Conservation (phyloP, 2,797 vertebrate species). For the Gadopsis bispinosus region DNA sequence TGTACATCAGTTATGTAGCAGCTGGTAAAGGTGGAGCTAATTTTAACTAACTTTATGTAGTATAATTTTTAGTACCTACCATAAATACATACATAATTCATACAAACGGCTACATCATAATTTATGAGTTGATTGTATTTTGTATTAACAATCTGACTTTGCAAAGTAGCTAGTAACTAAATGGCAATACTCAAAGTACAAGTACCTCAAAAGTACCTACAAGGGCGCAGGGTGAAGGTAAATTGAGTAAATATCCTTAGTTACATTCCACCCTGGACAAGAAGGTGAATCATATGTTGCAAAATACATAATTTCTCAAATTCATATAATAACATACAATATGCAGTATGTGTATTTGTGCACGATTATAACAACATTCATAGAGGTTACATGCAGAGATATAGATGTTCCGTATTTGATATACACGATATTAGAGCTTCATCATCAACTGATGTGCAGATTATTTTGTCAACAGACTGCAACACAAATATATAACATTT, state of each 20-base stretch:
- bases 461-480: background rate
- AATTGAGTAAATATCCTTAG: background rate
- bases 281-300: background rate
- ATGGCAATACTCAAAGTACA: background rate
- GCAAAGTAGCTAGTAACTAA: too few species aligned
- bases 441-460: background rate
- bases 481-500: background rate
- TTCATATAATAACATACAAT: background rate
- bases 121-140: background rate
- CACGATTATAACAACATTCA: background rate
- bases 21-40: background rate
- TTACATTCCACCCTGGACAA: too few species aligned
- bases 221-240: too few species aligned
- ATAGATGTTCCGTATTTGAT: background rate
- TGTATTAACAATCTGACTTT: background rate
- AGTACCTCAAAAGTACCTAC: background rate
- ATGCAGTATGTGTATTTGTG: too few species aligned
- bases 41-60: background rate
- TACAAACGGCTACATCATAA: background rate
- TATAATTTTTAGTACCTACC: too few species aligned
- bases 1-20: background rate
- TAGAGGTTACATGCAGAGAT: background rate
- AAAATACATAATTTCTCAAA: background rate
- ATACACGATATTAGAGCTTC: background rate
- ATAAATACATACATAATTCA: too few species aligned